These are phyloP conservation scores for Arctia plantaginis DNA, from an alignment of 2,888 invertebrate genomes.

Conservation along the genomic window DNA sequence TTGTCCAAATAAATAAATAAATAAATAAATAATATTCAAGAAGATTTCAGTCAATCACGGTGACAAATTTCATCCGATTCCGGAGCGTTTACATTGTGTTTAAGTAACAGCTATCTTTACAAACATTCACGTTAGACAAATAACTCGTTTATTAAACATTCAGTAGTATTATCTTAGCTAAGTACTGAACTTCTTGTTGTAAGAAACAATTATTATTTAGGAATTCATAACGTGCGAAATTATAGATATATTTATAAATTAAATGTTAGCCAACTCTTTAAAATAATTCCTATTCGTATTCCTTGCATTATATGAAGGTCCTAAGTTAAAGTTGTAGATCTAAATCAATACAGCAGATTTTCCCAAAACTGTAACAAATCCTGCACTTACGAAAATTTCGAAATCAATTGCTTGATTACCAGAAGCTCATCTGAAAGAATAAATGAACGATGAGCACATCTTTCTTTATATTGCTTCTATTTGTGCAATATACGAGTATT, in stretches of 20 bases:
- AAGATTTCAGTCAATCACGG: neutral
- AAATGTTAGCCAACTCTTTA: neutral
- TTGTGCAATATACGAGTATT: constrained; percentile 48
- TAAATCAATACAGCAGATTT: too few species aligned
- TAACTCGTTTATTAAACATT: neutral
- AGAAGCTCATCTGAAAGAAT: neutral
- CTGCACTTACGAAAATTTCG: neutral
- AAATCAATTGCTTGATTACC: neutral
- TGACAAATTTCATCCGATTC: neutral
- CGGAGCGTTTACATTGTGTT: neutral
- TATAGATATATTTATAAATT: neutral
- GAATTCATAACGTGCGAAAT: neutral
- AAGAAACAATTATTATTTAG: neutral
- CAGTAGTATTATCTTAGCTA: neutral
- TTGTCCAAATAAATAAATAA: too few species aligned
- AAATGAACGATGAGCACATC: constrained; percentile 28
- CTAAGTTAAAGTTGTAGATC: too few species aligned
- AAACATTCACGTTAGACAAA: neutral
- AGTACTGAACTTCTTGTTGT: neutral
- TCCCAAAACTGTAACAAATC: neutral
- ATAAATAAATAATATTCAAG: too few species aligned
- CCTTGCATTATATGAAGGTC: too few species aligned
- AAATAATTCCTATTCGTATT: neutral
- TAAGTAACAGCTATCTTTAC: neutral
- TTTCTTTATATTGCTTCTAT: constrained; percentile 28